These are phyloP conservation scores for Atherinomorus stipes DNA, from an alignment of 2,113 vertebrate species.

Conservation along the genomic window DNA sequence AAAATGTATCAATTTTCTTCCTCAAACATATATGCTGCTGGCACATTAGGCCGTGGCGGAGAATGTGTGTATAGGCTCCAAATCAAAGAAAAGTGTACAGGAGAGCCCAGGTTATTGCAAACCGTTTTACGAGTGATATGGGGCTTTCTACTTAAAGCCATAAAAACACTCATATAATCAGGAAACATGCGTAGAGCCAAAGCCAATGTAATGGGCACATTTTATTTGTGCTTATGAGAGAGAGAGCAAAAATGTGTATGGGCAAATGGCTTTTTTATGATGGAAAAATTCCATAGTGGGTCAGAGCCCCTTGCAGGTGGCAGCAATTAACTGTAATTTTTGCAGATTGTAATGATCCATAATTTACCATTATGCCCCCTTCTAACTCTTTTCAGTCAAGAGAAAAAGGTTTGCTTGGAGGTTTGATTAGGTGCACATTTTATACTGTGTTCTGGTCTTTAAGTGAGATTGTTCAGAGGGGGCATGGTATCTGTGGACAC, in stretches of 20 bases:
- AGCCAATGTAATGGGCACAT: conserved; percentile 70
- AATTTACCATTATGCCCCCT: conserved; percentile 83
- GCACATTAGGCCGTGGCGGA: conserved; percentile 33
- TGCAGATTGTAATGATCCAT: conserved; percentile 85
- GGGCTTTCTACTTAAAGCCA: conserved; percentile 63
- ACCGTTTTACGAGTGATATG: conserved; percentile 60
- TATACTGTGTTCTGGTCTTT: conserved; percentile 70
- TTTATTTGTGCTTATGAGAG: conserved; percentile 74
- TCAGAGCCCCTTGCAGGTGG: conserved; percentile 88
- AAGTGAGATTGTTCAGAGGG: conserved; percentile 73
- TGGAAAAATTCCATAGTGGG: conserved; percentile 85
- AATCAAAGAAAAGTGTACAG: conserved; percentile 68
- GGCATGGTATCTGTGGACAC: conserved; percentile 50
- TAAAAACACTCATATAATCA: conserved; percentile 70
- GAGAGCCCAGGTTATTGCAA: conserved; percentile 67
- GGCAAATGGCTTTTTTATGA: conserved; percentile 84
- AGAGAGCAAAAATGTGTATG: conserved; percentile 65
- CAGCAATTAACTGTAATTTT: conserved; percentile 89
- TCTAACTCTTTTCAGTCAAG: conserved; percentile 79
- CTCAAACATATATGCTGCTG: conserved; percentile 40
- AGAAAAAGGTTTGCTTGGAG: conserved; percentile 76
- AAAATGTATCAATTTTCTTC: conserved; percentile 34
- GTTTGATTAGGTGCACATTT: conserved; percentile 84
- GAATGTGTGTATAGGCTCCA: conserved; percentile 44
- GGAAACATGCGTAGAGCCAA: conserved; percentile 55